Percentiles rank a stretch among this genome's conserved stretches.
These are phyloP conservation scores for Drosophila busckii DNA, from an alignment of 1,140 invertebrate genomes.

Conservation along the genomic window DNA sequence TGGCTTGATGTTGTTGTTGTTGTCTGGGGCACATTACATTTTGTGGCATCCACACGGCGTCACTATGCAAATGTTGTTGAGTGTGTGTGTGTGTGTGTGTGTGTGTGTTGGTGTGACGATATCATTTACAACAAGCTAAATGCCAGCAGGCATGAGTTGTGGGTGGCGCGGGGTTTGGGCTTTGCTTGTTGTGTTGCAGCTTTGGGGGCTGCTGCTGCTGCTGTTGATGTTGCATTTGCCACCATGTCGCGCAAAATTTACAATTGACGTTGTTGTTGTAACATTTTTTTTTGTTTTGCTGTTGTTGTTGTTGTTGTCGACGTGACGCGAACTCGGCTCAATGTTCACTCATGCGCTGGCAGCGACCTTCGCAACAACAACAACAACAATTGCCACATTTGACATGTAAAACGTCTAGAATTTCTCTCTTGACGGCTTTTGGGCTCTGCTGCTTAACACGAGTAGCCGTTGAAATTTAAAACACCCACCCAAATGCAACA, in stretches of 20 bases:
- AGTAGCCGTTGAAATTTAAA: conserved; percentile 70
- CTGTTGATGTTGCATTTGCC: conserved; percentile 45
- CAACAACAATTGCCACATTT: conserved; percentile 45
- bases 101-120: conserved; percentile 54
- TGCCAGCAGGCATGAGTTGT: conserved; percentile 1
- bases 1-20: too few species aligned
- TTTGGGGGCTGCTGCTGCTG: conserved; percentile 16
- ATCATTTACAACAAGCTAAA: conserved; percentile 64
- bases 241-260: conserved; percentile 64
- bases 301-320: conserved; percentile 11
- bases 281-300: conserved; percentile 17
- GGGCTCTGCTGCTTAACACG: conserved; percentile 61
- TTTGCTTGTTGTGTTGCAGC: conserved; percentile 17
- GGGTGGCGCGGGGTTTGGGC: neutral
- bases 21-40: conserved; percentile 22
- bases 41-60: conserved; percentile 47
- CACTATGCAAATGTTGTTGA: conserved; percentile 48
- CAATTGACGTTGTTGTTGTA: conserved; percentile 58
- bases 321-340: conserved; percentile 41
- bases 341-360: conserved; percentile 70
- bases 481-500: conserved; percentile 37
- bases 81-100: conserved; percentile 15
- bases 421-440: conserved; percentile 53
- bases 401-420: conserved; percentile 70
- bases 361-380: conserved; percentile 21